Evolutionary conservation across 2,113 vertebrate species (phyloP).

Genomic region (Dasyprocta punctata): DNA sequence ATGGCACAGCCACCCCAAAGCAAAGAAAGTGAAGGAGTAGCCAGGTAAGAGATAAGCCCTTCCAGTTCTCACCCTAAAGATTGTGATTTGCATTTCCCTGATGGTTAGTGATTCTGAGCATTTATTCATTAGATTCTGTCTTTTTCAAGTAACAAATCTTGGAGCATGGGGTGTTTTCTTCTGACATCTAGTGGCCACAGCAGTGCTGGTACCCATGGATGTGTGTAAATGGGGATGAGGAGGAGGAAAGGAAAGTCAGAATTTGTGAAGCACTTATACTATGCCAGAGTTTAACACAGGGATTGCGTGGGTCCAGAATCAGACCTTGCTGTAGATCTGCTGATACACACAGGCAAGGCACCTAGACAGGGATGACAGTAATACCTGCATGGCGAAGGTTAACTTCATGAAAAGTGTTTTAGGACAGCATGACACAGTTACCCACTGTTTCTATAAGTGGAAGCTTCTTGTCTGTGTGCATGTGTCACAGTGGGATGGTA

Average conservation of each 20-base stretch:
- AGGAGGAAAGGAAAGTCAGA: background rate
- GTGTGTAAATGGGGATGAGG: background rate
- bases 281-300: background rate
- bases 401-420: background rate
- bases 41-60: background rate
- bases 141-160: background rate
- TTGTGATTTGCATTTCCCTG: background rate
- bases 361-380: background rate
- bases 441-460: background rate
- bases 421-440: background rate
- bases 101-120: background rate
- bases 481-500: background rate
- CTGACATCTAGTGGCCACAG: slow-evolving; percentile 22
- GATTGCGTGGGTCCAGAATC: background rate
- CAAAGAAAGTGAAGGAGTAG: background rate
- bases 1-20: background rate
- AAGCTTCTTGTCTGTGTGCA: background rate
- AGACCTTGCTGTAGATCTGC: background rate
- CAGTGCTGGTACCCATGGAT: background rate
- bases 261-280: background rate
- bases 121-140: background rate
- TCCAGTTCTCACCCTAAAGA: background rate
- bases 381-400: background rate
- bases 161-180: background rate
- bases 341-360: background rate